These are phyloP conservation scores for Aspidoscelis tigris DNA, from an alignment of 2,113 vertebrate species.

Conservation along the genomic window DNA sequence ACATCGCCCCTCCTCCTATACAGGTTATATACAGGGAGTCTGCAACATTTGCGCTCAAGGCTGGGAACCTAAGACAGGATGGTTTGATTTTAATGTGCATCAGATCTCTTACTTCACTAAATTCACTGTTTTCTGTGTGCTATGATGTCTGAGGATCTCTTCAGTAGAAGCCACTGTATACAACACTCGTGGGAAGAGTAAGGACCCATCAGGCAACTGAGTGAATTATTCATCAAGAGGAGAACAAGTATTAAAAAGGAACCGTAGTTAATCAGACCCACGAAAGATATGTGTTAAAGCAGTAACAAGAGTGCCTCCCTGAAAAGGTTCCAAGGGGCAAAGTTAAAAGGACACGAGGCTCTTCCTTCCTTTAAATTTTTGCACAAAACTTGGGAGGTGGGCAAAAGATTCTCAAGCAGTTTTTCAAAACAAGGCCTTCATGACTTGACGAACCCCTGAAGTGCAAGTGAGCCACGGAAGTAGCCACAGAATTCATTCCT, in stretches of 20 bases:
- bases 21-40: not conserved
- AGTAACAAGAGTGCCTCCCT: conserved; percentile 75
- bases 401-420: conserved; percentile 67
- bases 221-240: conserved; percentile 39
- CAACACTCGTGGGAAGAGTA: conserved; percentile 6
- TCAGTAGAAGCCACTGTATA: not conserved
- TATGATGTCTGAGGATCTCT: conserved; percentile 7
- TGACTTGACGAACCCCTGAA: conserved; percentile 76
- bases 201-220: conserved; percentile 44
- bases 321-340: conserved; percentile 75
- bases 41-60: not conserved
- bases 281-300: conserved; percentile 43
- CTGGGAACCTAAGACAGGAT: conserved; percentile 19
- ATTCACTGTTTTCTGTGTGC: conserved; percentile 5
- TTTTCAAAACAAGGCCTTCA: conserved; percentile 75
- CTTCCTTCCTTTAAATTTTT: not conserved
- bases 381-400: conserved; percentile 56
- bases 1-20: not conserved
- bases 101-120: conserved; percentile 1
- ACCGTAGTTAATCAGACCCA: conserved; percentile 38
- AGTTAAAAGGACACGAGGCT: conserved; percentile 41
- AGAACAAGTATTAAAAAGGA: conserved; percentile 46
- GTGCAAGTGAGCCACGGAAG: no score
- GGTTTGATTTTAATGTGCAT: conserved; percentile 48
- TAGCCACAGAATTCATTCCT: no score